phyloP scores from a whole-genome alignment of 2,797 vertebrate species.

The Tarsius wallacei region DNA sequence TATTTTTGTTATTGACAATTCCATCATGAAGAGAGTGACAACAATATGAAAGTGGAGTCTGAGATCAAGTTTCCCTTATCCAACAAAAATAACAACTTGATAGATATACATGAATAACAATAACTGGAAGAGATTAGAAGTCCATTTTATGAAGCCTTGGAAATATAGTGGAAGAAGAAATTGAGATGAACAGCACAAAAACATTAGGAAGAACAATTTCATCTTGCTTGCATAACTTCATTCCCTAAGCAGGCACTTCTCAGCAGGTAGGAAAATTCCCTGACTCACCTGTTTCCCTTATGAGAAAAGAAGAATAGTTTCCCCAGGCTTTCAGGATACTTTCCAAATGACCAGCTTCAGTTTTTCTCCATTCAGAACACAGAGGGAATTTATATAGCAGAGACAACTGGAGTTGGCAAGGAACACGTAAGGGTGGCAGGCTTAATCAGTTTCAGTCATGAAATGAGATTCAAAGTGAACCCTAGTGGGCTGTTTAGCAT shows the following conservation, averaged over 20 bases:
- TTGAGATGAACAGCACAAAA: background rate
- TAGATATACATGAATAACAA: background rate
- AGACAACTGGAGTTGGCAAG: background rate
- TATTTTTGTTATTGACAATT: background rate
- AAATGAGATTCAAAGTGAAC: background rate
- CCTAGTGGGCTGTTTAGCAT: background rate
- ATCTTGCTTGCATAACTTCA: background rate
- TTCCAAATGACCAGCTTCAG: background rate
- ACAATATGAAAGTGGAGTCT: background rate
- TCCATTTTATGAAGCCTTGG: background rate
- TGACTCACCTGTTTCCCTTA: background rate
- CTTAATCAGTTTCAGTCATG: background rate
- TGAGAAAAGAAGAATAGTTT: background rate
- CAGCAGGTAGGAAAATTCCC: background rate
- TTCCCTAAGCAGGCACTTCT: background rate
- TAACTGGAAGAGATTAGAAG: background rate
- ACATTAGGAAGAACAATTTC: background rate
- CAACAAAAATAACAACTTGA: background rate
- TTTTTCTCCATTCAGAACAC: background rate
- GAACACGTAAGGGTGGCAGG: background rate
- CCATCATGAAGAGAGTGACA: background rate
- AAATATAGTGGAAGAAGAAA: background rate
- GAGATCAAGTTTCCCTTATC: background rate
- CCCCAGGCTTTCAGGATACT: background rate
- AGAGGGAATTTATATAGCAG: background rate